Conservation (phyloP, 2,797 vertebrate species). For the Crypturellus tataupa region DNA sequence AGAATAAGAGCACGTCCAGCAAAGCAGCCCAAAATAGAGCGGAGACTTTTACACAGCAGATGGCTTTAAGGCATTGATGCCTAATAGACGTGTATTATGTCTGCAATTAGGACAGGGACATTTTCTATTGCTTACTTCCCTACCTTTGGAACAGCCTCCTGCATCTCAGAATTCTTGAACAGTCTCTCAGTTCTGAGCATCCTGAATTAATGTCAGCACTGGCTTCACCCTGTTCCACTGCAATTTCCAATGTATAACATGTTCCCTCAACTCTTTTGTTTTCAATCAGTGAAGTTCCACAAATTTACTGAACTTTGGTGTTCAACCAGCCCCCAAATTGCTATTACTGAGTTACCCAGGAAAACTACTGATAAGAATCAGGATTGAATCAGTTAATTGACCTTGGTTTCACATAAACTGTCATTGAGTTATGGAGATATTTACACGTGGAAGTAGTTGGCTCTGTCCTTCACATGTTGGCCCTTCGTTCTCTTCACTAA, state of each 20-base stretch:
- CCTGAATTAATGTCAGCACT: not conserved
- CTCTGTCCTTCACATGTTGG: conserved; percentile 64
- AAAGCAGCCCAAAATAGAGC: not conserved
- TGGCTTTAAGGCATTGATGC: not conserved
- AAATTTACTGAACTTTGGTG: not conserved
- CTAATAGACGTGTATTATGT: not conserved
- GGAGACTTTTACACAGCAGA: not conserved
- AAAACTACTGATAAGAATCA: conserved; percentile 2
- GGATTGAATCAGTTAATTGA: conserved; percentile 28
- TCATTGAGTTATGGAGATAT: conserved; percentile 22
- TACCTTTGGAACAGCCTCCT: not conserved
- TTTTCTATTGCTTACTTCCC: not conserved
- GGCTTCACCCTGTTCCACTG: not conserved
- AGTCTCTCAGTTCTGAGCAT: not conserved
- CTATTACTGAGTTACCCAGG: not conserved
- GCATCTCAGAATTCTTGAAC: not conserved
- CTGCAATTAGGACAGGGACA: not conserved
- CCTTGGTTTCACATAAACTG: conserved; percentile 38
- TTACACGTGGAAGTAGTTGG: conserved; percentile 43
- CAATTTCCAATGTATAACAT: not conserved
- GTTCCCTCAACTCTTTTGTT: not conserved
- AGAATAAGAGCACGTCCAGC: not conserved
- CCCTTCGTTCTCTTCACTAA: conserved; percentile 76
- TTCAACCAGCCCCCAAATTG: not conserved
- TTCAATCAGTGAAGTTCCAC: not conserved